Percentiles rank a stretch among this genome's conserved stretches.
Evolutionary conservation across 2,797 vertebrate genomes (phyloP).

Genomic region (Tenualosa thibaudeaui): DNA sequence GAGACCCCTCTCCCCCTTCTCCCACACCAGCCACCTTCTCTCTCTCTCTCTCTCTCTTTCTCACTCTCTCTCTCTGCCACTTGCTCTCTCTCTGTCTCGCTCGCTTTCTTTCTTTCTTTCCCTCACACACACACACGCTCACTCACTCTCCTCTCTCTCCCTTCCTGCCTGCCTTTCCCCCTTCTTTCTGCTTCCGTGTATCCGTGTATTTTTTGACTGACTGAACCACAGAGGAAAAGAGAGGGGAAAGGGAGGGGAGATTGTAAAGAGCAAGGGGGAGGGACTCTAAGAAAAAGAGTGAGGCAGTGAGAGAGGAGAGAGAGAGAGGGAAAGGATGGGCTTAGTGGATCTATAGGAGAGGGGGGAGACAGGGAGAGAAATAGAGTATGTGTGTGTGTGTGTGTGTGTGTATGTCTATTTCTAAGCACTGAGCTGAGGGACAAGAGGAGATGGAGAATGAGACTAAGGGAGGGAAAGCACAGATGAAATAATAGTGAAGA

Average conservation of each 20-base stretch:
- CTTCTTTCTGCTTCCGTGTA: constrained; percentile 50
- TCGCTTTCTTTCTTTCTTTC: constrained; percentile 48
- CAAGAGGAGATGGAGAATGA: not conserved
- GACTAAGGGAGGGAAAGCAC: not conserved
- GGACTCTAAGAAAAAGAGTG: constrained; percentile 44
- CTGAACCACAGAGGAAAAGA: constrained; percentile 53
- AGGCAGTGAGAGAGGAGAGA: constrained; percentile 39
- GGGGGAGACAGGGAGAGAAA: constrained; percentile 27
- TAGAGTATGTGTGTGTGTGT: not conserved
- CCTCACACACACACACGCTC: constrained; percentile 48
- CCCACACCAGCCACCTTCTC: constrained; percentile 60
- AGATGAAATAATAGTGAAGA: not conserved
- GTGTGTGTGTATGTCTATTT: not conserved
- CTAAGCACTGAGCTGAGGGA: not conserved
- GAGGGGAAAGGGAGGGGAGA: constrained; percentile 42
- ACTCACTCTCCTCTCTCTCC: constrained; percentile 37
- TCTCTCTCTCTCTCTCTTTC: constrained; percentile 51
- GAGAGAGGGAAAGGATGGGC: constrained; percentile 29
- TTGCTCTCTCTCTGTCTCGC: constrained; percentile 35
- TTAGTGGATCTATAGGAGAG: constrained; percentile 37
- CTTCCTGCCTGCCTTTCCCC: constrained; percentile 52
- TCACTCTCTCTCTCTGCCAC: constrained; percentile 40
- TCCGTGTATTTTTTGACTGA: constrained; percentile 57
- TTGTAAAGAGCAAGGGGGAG: constrained; percentile 41
- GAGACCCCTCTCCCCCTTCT: constrained; percentile 75